Evolutionary conservation across 2,888 invertebrate genomes (phyloP), one percentile per base, ranked within the genome.

Genomic region (Ectemnius continuus): DNA sequence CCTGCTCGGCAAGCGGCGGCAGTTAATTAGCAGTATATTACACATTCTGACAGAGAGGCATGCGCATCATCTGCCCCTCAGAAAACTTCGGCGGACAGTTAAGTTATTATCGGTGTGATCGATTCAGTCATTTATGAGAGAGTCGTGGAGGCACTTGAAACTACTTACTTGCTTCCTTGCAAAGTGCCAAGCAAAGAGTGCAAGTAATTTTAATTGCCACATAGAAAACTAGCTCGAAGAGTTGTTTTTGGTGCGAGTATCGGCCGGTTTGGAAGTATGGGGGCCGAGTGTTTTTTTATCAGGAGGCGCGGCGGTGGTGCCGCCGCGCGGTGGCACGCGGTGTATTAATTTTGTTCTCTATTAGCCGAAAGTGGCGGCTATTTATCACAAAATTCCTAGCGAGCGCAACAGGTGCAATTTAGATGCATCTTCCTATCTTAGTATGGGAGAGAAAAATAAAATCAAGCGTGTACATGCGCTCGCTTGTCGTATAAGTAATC

Each of bases 391-490:
- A 79, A 83, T 83, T 83, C 75, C 71, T 74, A 69, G 73, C 75
- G 61, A 71, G 75, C 77, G 82, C 82, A 82, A 82, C 82, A 82
- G 82, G 82, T 82, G 84, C 65, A 83, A 70, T 81, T 73, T 79
- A 71, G 72, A 63, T 75, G 81, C 78, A 76, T 76, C 81, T 74
- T 81, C 81, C 57, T 70, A 61, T 58, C 73, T 67, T 73, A 70
- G 67, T 68, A 56, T 65, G 73, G 76, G 80, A 82, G 70, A 65
- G 36, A 36, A 36, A 36, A 36, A 36, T 36, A 36, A 36, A 36
- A 36, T 36, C 36, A 36, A 36, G 36, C 36, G 36, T 5, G 28
- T 11, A 36, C 36, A 6, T n/a, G n/a, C 5, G 36, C 36, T 36
- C 8, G 36, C 36, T 36, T 36, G 36, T 36, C 36, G 36, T 36